Conservation (phyloP, 2,888 invertebrate species). For the Empis livida region DNA sequence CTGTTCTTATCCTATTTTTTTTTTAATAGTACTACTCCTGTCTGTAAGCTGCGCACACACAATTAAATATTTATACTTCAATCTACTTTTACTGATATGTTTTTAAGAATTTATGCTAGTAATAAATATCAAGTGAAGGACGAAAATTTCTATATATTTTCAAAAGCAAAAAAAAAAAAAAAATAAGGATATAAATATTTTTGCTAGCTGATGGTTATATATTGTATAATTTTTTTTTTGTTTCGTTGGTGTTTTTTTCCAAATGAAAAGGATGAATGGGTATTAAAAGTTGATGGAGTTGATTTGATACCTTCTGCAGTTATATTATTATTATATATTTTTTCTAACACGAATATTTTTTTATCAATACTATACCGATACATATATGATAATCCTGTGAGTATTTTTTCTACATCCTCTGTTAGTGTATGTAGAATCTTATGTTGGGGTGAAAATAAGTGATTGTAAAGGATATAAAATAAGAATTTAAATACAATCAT, state of each 20-base stretch:
- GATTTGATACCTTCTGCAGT: background rate
- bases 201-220: background rate
- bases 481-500: too few species aligned
- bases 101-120: background rate
- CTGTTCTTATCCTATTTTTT: background rate
- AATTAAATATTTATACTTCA: slow-evolving; percentile 35
- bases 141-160: background rate
- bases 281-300: background rate
- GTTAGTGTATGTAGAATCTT: too few species aligned
- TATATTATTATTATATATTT: background rate
- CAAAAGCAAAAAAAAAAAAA: background rate
- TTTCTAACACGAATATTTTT: too few species aligned
- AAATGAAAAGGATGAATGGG: background rate
- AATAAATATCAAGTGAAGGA: background rate
- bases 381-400: too few species aligned
- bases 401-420: too few species aligned
- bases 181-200: background rate
- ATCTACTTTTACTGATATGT: slow-evolving; percentile 20
- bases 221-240: background rate
- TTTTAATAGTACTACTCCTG: background rate
- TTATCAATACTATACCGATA: too few species aligned
- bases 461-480: too few species aligned
- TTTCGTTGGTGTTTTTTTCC: background rate
- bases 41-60: slow-evolving; percentile 5
- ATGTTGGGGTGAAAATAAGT: too few species aligned